Percentiles rank a stretch among this genome's conserved stretches.
These are phyloP conservation scores for Semicossyphus pulcher DNA, from an alignment of 2,113 vertebrate species.

Conservation along the genomic window DNA sequence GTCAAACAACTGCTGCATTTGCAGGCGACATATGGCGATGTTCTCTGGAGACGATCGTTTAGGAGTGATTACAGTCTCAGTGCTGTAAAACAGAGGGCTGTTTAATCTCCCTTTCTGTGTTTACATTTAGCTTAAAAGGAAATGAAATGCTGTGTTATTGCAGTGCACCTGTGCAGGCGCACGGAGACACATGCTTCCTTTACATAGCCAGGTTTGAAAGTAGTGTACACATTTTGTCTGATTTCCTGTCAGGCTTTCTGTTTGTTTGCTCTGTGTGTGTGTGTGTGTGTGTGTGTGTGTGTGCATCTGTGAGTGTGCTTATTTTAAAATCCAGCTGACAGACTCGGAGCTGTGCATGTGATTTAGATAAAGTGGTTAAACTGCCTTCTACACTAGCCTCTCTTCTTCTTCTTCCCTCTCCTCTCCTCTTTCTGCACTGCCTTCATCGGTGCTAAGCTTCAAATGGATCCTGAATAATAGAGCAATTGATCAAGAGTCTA, in stretches of 20 bases:
- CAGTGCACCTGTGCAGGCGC: conserved; percentile 1
- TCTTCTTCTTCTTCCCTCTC: not conserved
- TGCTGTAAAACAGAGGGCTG: conserved; percentile 2
- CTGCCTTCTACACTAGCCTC: not conserved
- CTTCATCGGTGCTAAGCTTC: conserved; percentile 21
- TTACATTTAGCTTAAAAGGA: conserved; percentile 29
- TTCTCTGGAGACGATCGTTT: conserved; percentile 3
- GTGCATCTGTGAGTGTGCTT: conserved; percentile 12
- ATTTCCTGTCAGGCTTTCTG: conserved; percentile 14
- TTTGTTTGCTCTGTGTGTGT: not conserved
- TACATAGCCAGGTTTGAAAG: conserved; percentile 2
- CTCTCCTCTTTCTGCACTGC: not conserved
- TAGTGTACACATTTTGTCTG: not conserved
- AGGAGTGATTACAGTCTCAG: not conserved
- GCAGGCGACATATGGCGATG: conserved; percentile 5
- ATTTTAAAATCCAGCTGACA: conserved; percentile 36
- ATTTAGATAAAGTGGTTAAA: conserved; percentile 46
- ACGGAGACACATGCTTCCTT: not conserved
- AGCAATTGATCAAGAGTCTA: conserved; percentile 48
- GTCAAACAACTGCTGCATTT: conserved; percentile 29
- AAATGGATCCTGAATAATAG: conserved; percentile 33
- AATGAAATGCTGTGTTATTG: not conserved
- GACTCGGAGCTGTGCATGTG: conserved; percentile 7
- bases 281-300: not conserved
- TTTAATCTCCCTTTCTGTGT: conserved; percentile 26